Conservation (phyloP, 2,797 vertebrate species). For the Eospalax fontanierii region DNA sequence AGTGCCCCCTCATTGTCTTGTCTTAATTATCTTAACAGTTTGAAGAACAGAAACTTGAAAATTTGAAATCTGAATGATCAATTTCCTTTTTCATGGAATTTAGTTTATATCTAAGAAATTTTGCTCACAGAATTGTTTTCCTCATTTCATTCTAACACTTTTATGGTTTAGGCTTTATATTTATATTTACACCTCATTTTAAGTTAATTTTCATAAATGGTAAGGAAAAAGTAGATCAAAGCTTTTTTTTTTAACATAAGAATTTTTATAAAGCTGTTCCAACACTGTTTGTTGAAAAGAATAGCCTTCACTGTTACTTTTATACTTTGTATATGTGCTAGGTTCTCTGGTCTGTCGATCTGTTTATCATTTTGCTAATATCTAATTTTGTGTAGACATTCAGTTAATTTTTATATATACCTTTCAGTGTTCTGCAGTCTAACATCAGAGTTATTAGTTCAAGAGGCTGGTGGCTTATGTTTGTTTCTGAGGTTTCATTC, state of each 20-base stretch:
- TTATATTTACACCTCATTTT: background rate
- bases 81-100: background rate
- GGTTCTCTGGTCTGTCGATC: background rate
- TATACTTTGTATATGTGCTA: background rate
- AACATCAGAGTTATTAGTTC: background rate
- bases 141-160: background rate
- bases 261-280: background rate
- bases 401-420: conserved; percentile 15
- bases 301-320: conserved; percentile 7
- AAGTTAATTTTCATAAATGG: background rate
- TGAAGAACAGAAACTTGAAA: conserved; percentile 24
- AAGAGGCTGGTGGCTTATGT: background rate
- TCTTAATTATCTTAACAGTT: conserved; percentile 44
- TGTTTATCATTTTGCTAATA: background rate
- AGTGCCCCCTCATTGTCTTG: background rate
- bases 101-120: conserved; percentile 22
- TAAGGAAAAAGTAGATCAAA: background rate
- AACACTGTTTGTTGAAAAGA: background rate
- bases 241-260: background rate
- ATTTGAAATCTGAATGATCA: conserved; percentile 30
- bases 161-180: conserved; percentile 27
- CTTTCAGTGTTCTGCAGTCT: background rate
- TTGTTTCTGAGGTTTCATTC: conserved; percentile 15
- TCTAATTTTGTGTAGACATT: background rate
- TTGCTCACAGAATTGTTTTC: background rate